These are phyloP conservation scores for Melopsittacus undulatus DNA, from an alignment of 2,797 vertebrate species.

Conservation along the genomic window DNA sequence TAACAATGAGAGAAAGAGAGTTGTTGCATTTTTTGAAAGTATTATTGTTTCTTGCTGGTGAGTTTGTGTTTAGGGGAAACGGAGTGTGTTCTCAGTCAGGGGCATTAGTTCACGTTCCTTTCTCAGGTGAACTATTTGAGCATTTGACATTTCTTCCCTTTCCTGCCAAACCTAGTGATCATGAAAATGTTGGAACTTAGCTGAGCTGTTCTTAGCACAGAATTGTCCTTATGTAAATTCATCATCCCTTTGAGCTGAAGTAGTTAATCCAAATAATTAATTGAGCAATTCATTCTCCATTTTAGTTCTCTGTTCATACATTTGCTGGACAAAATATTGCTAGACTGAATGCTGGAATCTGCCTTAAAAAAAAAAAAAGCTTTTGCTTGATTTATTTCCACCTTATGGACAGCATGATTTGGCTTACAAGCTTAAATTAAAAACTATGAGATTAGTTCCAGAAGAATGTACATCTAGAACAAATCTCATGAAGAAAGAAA, in stretches of 20 bases:
- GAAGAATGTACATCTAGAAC: not conserved
- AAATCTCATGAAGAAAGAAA: not conserved
- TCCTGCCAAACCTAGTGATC: not conserved
- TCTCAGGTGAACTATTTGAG: not conserved
- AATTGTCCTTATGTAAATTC: not conserved
- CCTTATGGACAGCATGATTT: not conserved
- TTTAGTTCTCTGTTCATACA: not conserved
- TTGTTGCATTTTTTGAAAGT: not conserved
- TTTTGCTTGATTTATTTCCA: not conserved
- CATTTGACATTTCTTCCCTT: not conserved
- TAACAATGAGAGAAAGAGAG: not conserved
- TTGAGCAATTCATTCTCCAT: not conserved
- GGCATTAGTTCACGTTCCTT: not conserved
- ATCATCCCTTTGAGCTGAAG: not conserved
- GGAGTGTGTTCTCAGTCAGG: not conserved
- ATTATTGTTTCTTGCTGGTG: not conserved
- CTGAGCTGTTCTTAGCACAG: not conserved
- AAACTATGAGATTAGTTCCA: not conserved
- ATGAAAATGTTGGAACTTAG: not conserved
- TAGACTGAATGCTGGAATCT: not conserved
- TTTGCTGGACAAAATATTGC: not conserved
- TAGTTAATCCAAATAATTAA: not conserved
- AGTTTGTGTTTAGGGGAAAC: not conserved
- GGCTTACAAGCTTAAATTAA: not conserved
- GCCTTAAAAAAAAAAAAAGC: not conserved